Evolutionary conservation across 1,140 invertebrate genomes (phyloP).

Genomic region (Scaptomyza montana): DNA sequence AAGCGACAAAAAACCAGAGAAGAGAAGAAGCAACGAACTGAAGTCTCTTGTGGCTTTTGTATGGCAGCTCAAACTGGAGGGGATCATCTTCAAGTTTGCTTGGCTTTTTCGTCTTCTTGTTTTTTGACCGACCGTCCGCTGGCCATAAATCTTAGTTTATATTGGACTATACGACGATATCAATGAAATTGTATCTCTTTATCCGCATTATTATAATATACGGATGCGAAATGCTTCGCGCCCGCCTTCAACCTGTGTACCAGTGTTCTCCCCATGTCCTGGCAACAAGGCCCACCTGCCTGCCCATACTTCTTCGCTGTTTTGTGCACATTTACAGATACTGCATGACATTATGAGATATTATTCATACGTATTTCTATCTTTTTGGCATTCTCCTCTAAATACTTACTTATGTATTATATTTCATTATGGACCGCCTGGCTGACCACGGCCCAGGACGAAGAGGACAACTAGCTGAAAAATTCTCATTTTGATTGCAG

Average conservation of each 20-base stretch:
- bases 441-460: constrained; percentile 14
- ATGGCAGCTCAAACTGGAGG: constrained; percentile 34
- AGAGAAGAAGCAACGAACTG: constrained; percentile 14
- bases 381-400: constrained; percentile 43
- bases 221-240: constrained; percentile 56
- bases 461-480: constrained; percentile 27
- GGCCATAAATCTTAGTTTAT: constrained; percentile 79
- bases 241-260: constrained; percentile 20
- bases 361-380: constrained; percentile 69
- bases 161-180: constrained; percentile 83
- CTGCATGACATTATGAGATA: constrained; percentile 79
- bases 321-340: constrained; percentile 45
- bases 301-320: constrained; percentile 10
- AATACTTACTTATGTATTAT: constrained; percentile 65
- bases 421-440: constrained; percentile 63
- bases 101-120: constrained; percentile 23
- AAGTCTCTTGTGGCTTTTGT: constrained; percentile 31
- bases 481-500: constrained; percentile 57
- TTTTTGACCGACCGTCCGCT: constrained; percentile 46
- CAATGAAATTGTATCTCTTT: constrained; percentile 84
- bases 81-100: constrained; percentile 63
- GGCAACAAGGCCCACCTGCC: constrained; percentile 21
- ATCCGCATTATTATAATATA: constrained; percentile 84
- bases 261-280: not conserved
- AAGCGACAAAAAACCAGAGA: constrained; percentile 35